Conservation (phyloP, 2,113 vertebrate species). For the Scatophagus argus region DNA sequence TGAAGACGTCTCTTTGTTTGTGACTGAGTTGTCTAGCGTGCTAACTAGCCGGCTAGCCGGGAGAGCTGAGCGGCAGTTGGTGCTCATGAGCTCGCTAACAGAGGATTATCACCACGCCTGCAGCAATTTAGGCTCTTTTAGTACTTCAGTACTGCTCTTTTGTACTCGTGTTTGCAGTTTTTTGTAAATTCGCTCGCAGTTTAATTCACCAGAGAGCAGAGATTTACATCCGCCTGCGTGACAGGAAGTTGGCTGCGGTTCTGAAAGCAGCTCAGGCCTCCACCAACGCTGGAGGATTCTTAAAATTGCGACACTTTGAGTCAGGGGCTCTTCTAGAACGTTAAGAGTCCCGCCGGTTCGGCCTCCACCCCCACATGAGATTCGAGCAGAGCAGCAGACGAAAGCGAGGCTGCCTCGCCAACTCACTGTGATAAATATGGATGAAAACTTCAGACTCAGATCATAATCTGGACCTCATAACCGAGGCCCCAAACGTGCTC, state of each 20-base stretch:
- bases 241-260: neutral
- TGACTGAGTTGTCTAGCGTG: too few relatives aligned
- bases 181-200: neutral
- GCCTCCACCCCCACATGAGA: neutral
- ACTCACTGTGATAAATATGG: neutral
- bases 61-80: too few relatives aligned
- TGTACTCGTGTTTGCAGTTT: neutral
- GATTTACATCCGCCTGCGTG: neutral
- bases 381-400: neutral
- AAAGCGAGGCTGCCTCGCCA: neutral
- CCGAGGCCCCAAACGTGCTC: too few relatives aligned
- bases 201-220: neutral
- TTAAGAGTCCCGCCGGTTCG: neutral
- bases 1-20: too few relatives aligned
- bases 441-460: neutral
- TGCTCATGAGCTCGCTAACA: too few relatives aligned
- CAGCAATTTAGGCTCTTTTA: too few relatives aligned
- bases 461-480: neutral
- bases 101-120: too few relatives aligned
- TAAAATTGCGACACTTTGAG: neutral
- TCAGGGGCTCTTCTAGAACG: neutral
- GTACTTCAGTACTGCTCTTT: neutral
- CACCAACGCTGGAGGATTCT: neutral
- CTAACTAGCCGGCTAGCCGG: too few relatives aligned
- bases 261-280: neutral